These are phyloP conservation scores for Aphidius ervi DNA, from an alignment of 1,140 invertebrate genomes.

Conservation along the genomic window DNA sequence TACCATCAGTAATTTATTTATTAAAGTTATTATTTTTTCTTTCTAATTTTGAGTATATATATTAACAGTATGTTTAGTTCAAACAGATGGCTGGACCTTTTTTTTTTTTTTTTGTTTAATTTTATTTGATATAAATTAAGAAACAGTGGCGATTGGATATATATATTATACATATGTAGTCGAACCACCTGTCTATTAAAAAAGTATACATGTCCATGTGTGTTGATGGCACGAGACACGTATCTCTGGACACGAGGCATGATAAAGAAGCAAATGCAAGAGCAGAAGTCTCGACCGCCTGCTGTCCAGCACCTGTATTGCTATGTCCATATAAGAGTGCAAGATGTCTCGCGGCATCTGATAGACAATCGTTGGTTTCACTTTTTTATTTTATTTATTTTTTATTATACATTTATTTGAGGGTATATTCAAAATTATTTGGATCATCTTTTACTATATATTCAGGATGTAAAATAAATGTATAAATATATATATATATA, in stretches of 20 bases:
- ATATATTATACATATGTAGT: background rate
- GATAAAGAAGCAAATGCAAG: no score
- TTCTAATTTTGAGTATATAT: no score
- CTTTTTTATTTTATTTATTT: background rate
- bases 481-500: no score
- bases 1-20: no score
- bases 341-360: slow-evolving; percentile 29
- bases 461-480: no score
- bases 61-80: no score
- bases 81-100: no score
- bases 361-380: slow-evolving; percentile 10
- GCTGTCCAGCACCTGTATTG: slow-evolving; percentile 33
- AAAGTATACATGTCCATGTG: no score
- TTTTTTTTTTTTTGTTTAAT: no score
- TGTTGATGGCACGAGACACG: background rate
- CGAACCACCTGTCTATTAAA: slow-evolving; percentile 13
- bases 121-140: no score
- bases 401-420: no score
- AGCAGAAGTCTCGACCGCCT: slow-evolving; percentile 31
- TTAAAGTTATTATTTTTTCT: no score
- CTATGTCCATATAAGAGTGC: slow-evolving; percentile 15
- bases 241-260: slow-evolving; percentile 14
- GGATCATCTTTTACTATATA: background rate
- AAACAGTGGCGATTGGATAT: slow-evolving; percentile 15
- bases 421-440: background rate